Conservation (phyloP, 92 coral and sea anemone genomes). For the Porites evermanni region DNA sequence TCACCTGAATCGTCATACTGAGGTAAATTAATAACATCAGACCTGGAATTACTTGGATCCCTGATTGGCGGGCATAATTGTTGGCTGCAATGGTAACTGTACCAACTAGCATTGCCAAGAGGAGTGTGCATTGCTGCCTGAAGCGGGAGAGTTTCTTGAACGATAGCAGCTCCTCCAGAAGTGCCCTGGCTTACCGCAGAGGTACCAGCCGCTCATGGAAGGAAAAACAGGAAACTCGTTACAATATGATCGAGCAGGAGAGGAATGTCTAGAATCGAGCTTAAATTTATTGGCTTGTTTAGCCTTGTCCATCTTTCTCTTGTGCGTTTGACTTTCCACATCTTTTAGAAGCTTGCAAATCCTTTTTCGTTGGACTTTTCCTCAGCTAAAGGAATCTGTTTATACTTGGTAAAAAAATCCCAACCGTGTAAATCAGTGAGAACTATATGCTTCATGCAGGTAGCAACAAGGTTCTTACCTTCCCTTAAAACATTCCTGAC, state of each 20-base stretch:
- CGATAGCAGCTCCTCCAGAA: conserved; percentile 39
- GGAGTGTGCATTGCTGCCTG: not conserved
- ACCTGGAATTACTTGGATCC: too few species aligned
- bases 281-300: too few species aligned
- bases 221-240: not conserved
- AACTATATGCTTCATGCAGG: conserved; percentile 1
- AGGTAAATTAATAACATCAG: too few species aligned
- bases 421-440: conserved; percentile 30
- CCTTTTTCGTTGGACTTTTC: conserved; percentile 47
- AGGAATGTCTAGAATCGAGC: too few species aligned
- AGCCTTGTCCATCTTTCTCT: conserved; percentile 3
- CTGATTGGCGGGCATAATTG: too few species aligned
- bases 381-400: conserved; percentile 35
- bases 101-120: too few species aligned
- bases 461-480: conserved; percentile 1
- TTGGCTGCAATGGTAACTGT: too few species aligned
- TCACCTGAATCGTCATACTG: too few species aligned
- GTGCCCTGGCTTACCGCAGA: conserved; percentile 44
- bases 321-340: conserved; percentile 23
- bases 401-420: conserved; percentile 24
- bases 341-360: conserved; percentile 34
- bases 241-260: too few species aligned
- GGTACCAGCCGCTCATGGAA: conserved; percentile 14
- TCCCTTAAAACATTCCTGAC: conserved; percentile 20
- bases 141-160: not conserved